Evolutionary conservation across 1,140 invertebrate species (phyloP).

Genomic region (Tachypleus tridentatus): DNA sequence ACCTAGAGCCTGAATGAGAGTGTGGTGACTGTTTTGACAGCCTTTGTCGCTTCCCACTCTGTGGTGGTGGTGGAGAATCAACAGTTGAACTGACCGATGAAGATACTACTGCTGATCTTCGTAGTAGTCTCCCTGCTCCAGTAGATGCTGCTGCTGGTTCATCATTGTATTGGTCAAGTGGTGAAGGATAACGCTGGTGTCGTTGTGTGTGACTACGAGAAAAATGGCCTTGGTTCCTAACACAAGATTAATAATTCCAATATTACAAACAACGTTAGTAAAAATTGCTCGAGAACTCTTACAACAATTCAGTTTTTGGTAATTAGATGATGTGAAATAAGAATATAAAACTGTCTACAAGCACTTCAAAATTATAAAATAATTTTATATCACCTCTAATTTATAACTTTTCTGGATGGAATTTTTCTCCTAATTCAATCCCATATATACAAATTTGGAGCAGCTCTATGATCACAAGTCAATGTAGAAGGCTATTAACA

Average conservation of each 20-base stretch:
- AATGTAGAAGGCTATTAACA: too few relatives aligned
- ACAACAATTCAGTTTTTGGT: not conserved
- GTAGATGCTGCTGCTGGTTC: constrained; percentile 16
- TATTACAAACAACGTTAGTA: not conserved
- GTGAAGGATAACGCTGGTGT: constrained; percentile 17
- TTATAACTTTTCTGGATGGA: too few relatives aligned
- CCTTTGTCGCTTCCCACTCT: constrained; percentile 25
- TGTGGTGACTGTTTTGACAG: constrained; percentile 27
- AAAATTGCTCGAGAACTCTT: not conserved
- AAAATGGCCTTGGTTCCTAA: constrained; percentile 22
- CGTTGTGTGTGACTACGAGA: constrained; percentile 18
- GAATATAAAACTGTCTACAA: too few relatives aligned
- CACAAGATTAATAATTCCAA: not conserved
- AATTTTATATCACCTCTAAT: too few relatives aligned
- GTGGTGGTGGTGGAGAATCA: constrained; percentile 16
- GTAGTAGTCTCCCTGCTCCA: constrained; percentile 8
- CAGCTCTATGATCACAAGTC: too few relatives aligned
- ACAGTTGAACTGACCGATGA: constrained; percentile 23
- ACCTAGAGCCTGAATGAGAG: constrained; percentile 31
- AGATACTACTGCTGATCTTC: constrained; percentile 12
- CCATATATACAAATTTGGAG: too few relatives aligned
- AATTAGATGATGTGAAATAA: not conserved
- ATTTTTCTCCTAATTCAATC: too few relatives aligned
- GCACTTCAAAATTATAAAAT: too few relatives aligned
- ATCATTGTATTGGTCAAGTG: constrained; percentile 19